Evolutionary conservation across 2,888 invertebrate genomes (phyloP), one percentile per base, ranked within the genome.

Genomic region (Lomographa bimaculata): DNA sequence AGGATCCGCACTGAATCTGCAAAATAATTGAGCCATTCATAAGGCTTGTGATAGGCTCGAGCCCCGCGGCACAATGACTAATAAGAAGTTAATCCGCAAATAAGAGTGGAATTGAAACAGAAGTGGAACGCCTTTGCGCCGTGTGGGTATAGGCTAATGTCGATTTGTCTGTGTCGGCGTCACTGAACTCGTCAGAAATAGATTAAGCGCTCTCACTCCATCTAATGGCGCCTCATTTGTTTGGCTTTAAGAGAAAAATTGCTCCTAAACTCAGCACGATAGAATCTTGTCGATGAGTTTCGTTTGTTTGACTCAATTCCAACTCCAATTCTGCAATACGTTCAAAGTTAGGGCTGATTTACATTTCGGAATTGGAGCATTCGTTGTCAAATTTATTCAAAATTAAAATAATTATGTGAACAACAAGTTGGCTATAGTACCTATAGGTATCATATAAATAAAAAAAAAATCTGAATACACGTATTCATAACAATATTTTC

Each of bases 161-260:
- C 89, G 84, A 89, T 89, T 86, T 85, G 87, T 89, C 89, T 85
- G 82, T 85, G 89, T 87, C 89, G 85, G 87, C 89, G 89, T 89
- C 89, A 85, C 83, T 86, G 85, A 89, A 89, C 89, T 89, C 89
- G 89, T 89, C 89, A 89, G 89, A 89, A 89, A 89, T 89, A 89
- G 89, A 89, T 89, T 89, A 89, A 89, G 89, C 87, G 79, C 82
- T 89, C 87, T 87, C 85, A 84, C 87, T 87, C 81, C 81, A 84
- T 89, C 85, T 89, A 89, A 89, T 87, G 85, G 86, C 78, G 79
- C 77, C 89, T 86, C 89, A 89, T 89, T 89, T 89, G 87, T 89
- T 85, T 89, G 78, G 89, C 81, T 89, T 82, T 89, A 81, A 84
- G 81, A 84, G 86, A 89, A 87, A 87, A 89, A 87, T 85, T 83